Conservation (phyloP, 2,888 invertebrate species). For the Amblyteles armatorius region DNA sequence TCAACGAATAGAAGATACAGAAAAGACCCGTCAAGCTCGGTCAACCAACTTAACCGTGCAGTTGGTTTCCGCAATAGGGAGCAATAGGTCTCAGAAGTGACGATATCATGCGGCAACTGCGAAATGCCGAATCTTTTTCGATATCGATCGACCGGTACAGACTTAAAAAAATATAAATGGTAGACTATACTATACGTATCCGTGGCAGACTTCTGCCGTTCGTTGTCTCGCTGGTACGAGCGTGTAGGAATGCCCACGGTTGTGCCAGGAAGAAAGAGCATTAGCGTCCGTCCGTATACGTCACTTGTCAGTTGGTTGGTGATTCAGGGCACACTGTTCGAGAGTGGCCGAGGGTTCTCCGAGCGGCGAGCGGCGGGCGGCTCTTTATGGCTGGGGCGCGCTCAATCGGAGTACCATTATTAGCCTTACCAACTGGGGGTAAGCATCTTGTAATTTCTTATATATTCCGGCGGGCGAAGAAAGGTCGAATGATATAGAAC, state of each 20-base stretch:
- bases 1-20: conserved; percentile 72
- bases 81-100: not conserved
- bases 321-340: conserved; percentile 74
- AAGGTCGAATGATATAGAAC: conserved; percentile 56
- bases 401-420: conserved; percentile 75
- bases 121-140: not conserved
- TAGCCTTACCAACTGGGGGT: conserved; percentile 76
- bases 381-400: conserved; percentile 73
- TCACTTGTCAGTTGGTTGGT: conserved; percentile 74
- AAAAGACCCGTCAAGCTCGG: conserved; percentile 18
- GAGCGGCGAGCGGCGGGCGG: conserved; percentile 36
- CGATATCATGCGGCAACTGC: conserved; percentile 8
- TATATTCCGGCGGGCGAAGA: conserved; percentile 71
- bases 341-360: conserved; percentile 48
- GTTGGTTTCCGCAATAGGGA: not conserved
- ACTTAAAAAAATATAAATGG: conserved; percentile 35
- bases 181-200: not conserved
- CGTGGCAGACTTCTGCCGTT: conserved; percentile 42
- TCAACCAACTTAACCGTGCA: too few species aligned
- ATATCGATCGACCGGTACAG: conserved; percentile 55
- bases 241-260: conserved; percentile 76
- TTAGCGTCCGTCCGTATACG: conserved; percentile 72
- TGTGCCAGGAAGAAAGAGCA: conserved; percentile 65
- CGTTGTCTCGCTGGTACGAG: conserved; percentile 58
- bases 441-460: conserved; percentile 81